A percentile compares a stretch with the other conserved stretches of the same genome.
phyloP scores from a whole-genome alignment of 2,113 vertebrate species.

The Percopsis transmontana region DNA sequence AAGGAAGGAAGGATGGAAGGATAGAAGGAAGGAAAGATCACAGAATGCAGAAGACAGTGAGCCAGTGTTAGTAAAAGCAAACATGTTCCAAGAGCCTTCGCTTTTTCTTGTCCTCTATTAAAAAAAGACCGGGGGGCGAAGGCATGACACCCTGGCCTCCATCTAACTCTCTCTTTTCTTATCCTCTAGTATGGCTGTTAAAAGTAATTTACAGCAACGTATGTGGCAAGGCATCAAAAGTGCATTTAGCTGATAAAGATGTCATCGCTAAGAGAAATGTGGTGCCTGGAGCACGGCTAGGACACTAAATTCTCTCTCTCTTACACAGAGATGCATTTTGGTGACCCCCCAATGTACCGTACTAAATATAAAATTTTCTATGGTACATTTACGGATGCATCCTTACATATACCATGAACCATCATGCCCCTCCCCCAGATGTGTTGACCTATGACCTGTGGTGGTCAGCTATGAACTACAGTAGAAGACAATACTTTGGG shows the following conservation, averaged over 20 bases:
- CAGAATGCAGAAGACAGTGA: neutral
- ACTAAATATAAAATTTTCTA: too few relatives aligned
- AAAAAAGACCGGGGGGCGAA: slow-evolving; percentile 43
- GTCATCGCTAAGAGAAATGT: slow-evolving; percentile 64
- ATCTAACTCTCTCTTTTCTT: slow-evolving; percentile 33
- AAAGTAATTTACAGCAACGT: slow-evolving; percentile 71
- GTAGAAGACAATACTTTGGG: too few relatives aligned
- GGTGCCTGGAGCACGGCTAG: slow-evolving; percentile 53
- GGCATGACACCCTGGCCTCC: slow-evolving; percentile 25
- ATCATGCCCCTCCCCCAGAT: too few relatives aligned
- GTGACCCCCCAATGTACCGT: too few relatives aligned
- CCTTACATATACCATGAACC: too few relatives aligned
- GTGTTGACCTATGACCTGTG: too few relatives aligned
- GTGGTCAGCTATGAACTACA: too few relatives aligned
- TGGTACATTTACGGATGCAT: too few relatives aligned
- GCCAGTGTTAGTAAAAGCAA: slow-evolving; percentile 26
- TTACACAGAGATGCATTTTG: neutral
- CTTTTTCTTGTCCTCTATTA: slow-evolving; percentile 40
- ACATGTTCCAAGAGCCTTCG: slow-evolving; percentile 40
- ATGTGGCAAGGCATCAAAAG: slow-evolving; percentile 71
- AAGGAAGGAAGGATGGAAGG: neutral
- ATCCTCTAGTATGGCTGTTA: slow-evolving; percentile 52
- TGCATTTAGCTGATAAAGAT: slow-evolving; percentile 75
- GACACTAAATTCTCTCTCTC: slow-evolving; percentile 14
- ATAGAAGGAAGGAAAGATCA: neutral